Percentiles rank a stretch among this genome's conserved stretches.
These are phyloP conservation scores for Melikaiella ostensackeni DNA, from an alignment of 2,888 invertebrate species.

Conservation along the genomic window DNA sequence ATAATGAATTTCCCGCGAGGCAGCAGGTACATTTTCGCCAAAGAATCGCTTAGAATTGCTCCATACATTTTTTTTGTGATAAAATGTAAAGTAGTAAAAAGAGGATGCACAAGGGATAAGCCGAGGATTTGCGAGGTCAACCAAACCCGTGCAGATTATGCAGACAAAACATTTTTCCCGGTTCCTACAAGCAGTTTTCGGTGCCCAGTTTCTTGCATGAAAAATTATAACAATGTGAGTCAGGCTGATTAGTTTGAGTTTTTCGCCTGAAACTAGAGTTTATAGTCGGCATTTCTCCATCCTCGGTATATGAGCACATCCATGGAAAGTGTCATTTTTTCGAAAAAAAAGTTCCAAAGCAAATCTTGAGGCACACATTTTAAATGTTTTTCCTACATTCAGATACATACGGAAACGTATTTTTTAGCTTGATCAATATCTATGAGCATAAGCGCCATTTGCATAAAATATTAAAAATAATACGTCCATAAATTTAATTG, in stretches of 20 bases:
- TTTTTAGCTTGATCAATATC: too few relatives aligned
- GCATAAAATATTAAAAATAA: too few relatives aligned
- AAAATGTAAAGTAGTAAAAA: not conserved
- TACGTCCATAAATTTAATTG: too few relatives aligned
- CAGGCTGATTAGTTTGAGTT: not conserved
- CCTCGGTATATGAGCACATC: too few relatives aligned
- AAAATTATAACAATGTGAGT: not conserved
- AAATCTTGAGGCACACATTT: too few relatives aligned
- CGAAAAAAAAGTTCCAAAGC: too few relatives aligned
- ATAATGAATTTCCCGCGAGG: not conserved
- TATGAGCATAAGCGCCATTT: too few relatives aligned
- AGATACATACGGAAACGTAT: too few relatives aligned
- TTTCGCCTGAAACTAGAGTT: not conserved
- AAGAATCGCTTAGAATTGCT: not conserved
- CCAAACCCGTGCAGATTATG: not conserved
- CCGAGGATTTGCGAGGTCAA: conserved; percentile 1
- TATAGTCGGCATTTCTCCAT: not conserved
- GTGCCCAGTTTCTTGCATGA: too few relatives aligned
- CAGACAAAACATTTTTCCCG: not conserved
- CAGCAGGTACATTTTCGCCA: not conserved
- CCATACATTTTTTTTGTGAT: not conserved
- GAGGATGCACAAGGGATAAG: not conserved
- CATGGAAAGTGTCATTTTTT: too few relatives aligned
- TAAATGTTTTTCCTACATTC: too few relatives aligned
- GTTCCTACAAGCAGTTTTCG: not conserved